Percentiles rank a stretch among this genome's conserved stretches.
Conservation (phyloP, 1,140 invertebrate genomes). For the Trichogramma pretiosum region DNA sequence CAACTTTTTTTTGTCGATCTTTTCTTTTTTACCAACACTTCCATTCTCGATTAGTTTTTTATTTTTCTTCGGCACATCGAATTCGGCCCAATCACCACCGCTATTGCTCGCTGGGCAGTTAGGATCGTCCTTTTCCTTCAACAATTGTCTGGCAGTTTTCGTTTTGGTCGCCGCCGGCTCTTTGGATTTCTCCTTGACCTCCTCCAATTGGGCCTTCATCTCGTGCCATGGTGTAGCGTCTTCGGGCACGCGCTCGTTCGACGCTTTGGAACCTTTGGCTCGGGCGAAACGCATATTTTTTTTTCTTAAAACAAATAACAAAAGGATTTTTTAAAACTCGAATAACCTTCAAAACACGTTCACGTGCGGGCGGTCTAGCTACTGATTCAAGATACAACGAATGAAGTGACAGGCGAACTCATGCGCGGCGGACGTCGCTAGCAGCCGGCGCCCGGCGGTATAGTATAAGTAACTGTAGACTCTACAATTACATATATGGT, state of each 20-base stretch:
- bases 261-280: slow-evolving; percentile 64
- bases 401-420: too few relatives aligned
- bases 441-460: too few relatives aligned
- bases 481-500: too few relatives aligned
- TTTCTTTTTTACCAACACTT: slow-evolving; percentile 4
- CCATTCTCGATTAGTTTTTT: slow-evolving; percentile 14
- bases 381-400: too few relatives aligned
- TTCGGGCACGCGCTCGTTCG: slow-evolving; percentile 58
- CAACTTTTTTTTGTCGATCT: slow-evolving; percentile 15
- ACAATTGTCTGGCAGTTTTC: slow-evolving; percentile 33
- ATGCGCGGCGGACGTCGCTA: too few relatives aligned
- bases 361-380: too few relatives aligned
- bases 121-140: slow-evolving; percentile 25
- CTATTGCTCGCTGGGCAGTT: slow-evolving; percentile 21
- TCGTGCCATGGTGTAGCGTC: slow-evolving; percentile 62
- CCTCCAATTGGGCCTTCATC: slow-evolving; percentile 54
- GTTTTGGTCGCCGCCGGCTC: slow-evolving; percentile 27
- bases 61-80: slow-evolving; percentile 21
- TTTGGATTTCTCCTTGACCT: slow-evolving; percentile 32
- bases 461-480: too few relatives aligned
- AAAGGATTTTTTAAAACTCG: too few relatives aligned
- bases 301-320: too few relatives aligned
- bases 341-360: too few relatives aligned
- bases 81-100: slow-evolving; percentile 34
- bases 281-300: slow-evolving; percentile 65